phyloP scores from a whole-genome alignment of 2,797 vertebrate species.

The Sebastes nivosus region DNA sequence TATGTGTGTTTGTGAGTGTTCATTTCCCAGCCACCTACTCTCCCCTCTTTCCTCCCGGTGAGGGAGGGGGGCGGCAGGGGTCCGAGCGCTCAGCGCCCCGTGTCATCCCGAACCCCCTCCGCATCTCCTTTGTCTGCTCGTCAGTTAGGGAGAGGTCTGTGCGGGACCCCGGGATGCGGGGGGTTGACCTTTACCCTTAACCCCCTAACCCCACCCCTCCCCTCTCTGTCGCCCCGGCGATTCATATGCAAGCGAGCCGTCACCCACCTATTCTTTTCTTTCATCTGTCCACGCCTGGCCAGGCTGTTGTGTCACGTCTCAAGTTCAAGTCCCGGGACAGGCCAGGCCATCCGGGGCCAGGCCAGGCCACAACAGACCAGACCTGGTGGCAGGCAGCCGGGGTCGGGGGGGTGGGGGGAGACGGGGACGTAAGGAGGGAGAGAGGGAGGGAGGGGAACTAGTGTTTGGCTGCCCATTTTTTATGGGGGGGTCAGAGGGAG shows the following conservation, averaged over 20 bases:
- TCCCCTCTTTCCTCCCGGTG: conserved; percentile 10
- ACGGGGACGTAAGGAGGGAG: too few species aligned
- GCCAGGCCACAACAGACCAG: conserved; percentile 47
- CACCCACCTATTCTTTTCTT: conserved; percentile 71
- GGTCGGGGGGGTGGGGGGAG: background rate
- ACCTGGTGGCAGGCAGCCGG: conserved; percentile 42
- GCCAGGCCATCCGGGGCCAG: conserved; percentile 46
- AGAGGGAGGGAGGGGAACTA: background rate
- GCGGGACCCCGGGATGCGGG: conserved; percentile 54
- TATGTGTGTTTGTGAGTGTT: conserved; percentile 51
- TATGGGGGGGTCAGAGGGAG: conserved; percentile 51
- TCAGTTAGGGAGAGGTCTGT: conserved; percentile 69
- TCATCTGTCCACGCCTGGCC: conserved; percentile 74
- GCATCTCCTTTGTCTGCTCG: conserved; percentile 79
- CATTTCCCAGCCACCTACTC: conserved; percentile 41
- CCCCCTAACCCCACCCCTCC: conserved; percentile 62
- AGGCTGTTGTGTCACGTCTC: conserved; percentile 79
- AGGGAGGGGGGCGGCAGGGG: conserved; percentile 22
- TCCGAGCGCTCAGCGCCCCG: conserved; percentile 43
- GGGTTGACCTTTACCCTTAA: conserved; percentile 80
- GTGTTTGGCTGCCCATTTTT: conserved; percentile 70
- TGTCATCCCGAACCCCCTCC: conserved; percentile 61
- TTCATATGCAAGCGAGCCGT: conserved; percentile 80
- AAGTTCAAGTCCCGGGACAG: conserved; percentile 83
- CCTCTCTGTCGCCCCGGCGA: conserved; percentile 42